Evolutionary conservation across 2,888 invertebrate species (phyloP), one percentile per base, ranked within the genome.

Genomic region (Sarcophaga carnaria): DNA sequence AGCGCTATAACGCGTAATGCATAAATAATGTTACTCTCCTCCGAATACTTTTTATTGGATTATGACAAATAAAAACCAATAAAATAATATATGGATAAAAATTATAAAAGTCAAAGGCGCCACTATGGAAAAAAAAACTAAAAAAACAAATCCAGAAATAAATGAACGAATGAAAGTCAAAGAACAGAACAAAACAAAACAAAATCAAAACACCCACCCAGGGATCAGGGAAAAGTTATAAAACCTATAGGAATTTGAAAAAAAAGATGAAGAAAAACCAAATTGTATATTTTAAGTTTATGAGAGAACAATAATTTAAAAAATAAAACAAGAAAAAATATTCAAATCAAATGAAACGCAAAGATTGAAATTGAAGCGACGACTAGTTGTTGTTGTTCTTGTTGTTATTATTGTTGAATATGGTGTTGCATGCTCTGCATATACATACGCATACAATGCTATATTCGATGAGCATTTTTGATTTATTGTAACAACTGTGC

Each of bases 401-500:
- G 62, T 59, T 67, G 54, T 49, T 67, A 45, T 22, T 62, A 22
- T n/a, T 62, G 27, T 25, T 67, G 47, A 74, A 47, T 8, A 64
- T 63, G 49, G 45, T 67, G 54, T 64, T 69, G 27, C 62, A 37
- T 77, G 83, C 77, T 64, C n/a, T 66, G 66, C 77, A 74, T 49
- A 70, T 54, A 76, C 22, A 63, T 54, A 76, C 22, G 22, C 60
- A 85, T 74, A 79, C 76, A 84, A 83, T 81, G 67, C 27, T 76
- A 76, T 84, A 79, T 87, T 83, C 86, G 86, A 83, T 84, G 83
- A 84, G 79, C 37, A 83, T 86, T 88, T 88, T 86, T 88, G 88
- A 88, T 88, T 88, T 88, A 88, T 88, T 83, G 77, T 86, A 83
- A 86, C 88, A 88, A 88, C 88, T 88, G 88, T 80, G 88, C 83